Base-by-base conservation (phyloP, 1,140 invertebrate genomes). In the Pentalonia nigronervosa region DNA sequence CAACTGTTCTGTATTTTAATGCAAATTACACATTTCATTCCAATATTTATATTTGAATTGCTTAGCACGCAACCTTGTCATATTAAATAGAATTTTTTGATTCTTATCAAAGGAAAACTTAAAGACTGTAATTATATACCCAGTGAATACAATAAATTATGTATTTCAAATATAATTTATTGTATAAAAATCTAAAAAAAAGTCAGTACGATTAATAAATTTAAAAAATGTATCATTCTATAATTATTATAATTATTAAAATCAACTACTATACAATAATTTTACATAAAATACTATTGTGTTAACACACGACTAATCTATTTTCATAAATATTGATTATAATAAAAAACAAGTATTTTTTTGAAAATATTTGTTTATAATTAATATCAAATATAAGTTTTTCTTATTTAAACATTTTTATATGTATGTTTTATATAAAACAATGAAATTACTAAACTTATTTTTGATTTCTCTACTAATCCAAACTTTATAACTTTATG, bases 121-220 rank as follows among this genome's bases (percentile, higher is more conserved):
- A 50, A 88, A 50, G 2, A 21, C n/a, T 34, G 47, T 88, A 88
- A 88, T 88, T 88, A 88, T 50, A 88, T 88, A 50, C 34, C 34
- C 41, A 36, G 36, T 41, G 34, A 34, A 41, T 83, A 23, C 17
- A 36, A 83, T 36, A 41, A 83, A 83, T 11, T 36, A 41, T 83
- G 60, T 11, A 67, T 67, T 30, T 67, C 30, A 67, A 67, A 9
- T 9, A 25, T 56, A 56, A 56, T 60, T 60, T 9, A 60, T 60
- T 60, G 23, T 60, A 60, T 8, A 67, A 14, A n/a, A 67, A 14
- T 67, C 30, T 67, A 67, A 67, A 67, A 30, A 30, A 50, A 17
- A 50, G 9, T n/a, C 30, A 6, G 30, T 67, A 67, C 60, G 25
- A 60, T 30, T 60, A 60, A 30, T 30, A 60, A 60, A 60, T 67